Conservation (phyloP, 2,888 invertebrate species). For the Physocephala rufipes region DNA sequence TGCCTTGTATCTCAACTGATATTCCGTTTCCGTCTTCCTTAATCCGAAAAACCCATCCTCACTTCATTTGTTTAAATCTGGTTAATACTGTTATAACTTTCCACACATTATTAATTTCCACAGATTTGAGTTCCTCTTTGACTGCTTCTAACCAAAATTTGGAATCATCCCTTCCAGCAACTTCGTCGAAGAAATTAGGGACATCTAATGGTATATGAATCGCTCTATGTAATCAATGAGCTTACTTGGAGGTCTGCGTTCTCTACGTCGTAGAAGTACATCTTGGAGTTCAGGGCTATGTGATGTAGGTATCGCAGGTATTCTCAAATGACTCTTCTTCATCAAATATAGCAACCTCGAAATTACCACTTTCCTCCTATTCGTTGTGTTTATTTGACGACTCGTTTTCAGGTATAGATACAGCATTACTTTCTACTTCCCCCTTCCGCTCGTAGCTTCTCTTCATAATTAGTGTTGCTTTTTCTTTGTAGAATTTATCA, state of each 20-base stretch:
- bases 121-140: too few species aligned
- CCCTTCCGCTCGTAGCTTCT: background rate
- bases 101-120: background rate
- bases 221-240: background rate
- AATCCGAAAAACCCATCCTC: too few species aligned
- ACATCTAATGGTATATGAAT: slow-evolving; percentile 24
- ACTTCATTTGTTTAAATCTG: too few species aligned
- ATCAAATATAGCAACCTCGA: background rate
- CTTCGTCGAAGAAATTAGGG: slow-evolving; percentile 1
- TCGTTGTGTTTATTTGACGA: background rate
- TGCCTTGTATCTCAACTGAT: too few species aligned
- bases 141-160: too few species aligned
- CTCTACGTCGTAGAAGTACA: background rate
- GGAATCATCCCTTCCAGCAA: too few species aligned
- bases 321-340: background rate
- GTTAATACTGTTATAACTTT: too few species aligned
- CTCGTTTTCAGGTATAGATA: background rate
- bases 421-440: too few species aligned
- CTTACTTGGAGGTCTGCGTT: background rate
- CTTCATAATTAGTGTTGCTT: background rate
- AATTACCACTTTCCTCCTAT: background rate
- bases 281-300: too few species aligned
- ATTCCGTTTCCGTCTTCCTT: too few species aligned
- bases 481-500: background rate
- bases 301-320: background rate